These are phyloP conservation scores for Drosophila grimshawi DNA, from an alignment of 1,140 invertebrate species.

Conservation along the genomic window DNA sequence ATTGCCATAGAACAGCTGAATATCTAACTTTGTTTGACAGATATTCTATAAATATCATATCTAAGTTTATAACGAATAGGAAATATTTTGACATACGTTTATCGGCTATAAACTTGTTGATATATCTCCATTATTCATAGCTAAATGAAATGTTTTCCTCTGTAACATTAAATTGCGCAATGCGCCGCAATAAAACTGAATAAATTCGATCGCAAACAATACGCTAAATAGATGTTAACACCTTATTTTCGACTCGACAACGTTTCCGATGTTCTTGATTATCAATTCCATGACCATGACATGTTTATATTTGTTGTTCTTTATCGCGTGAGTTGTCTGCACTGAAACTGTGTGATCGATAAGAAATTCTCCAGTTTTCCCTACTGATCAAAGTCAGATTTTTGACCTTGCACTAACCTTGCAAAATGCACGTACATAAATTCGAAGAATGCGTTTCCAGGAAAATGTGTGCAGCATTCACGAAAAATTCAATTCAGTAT, in stretches of 20 bases:
- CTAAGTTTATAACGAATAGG: neutral
- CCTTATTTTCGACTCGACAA: slow-evolving; percentile 29
- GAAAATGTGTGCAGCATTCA: slow-evolving; percentile 23
- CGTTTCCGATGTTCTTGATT: slow-evolving; percentile 40
- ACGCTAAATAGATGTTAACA: slow-evolving; percentile 36
- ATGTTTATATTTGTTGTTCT: slow-evolving; percentile 35
- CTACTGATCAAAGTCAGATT: slow-evolving; percentile 26
- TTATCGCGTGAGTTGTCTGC: slow-evolving; percentile 24
- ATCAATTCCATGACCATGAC: slow-evolving; percentile 38
- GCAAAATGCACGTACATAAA: slow-evolving; percentile 7
- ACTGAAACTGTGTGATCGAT: slow-evolving; percentile 6
- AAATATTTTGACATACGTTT: neutral
- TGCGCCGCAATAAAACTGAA: slow-evolving; percentile 17
- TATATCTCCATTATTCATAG: neutral
- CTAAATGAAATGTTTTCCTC: slow-evolving; percentile 20
- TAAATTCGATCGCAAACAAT: slow-evolving; percentile 16
- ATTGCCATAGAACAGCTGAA: slow-evolving; percentile 15
- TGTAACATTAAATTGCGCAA: slow-evolving; percentile 16
- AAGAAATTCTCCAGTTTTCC: slow-evolving; percentile 27
- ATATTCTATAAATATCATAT: neutral
- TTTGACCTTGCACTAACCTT: slow-evolving; percentile 21
- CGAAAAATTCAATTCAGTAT: slow-evolving; percentile 54
- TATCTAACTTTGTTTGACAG: neutral
- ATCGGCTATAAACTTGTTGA: neutral
- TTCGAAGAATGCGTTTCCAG: slow-evolving; percentile 21